These are phyloP conservation scores for Heterotilapia buettikoferi DNA, from an alignment of 2,113 vertebrate genomes.

Conservation along the genomic window DNA sequence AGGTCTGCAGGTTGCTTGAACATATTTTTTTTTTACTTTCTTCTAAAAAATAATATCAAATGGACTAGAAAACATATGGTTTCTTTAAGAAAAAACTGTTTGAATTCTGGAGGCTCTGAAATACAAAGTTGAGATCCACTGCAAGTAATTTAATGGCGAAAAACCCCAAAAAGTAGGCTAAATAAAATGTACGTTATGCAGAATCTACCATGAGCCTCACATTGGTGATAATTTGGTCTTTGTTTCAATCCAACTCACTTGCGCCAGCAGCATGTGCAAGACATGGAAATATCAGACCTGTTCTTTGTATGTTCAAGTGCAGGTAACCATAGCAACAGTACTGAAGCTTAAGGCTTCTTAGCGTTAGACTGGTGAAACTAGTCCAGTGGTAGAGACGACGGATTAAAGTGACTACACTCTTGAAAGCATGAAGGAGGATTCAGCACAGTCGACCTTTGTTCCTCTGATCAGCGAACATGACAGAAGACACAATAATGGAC, in stretches of 20 bases:
- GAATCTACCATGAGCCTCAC: not conserved
- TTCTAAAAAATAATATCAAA: not conserved
- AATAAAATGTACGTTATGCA: not conserved
- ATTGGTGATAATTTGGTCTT: not conserved
- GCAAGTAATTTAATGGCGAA: not conserved
- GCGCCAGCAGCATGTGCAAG: not conserved
- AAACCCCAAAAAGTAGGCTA: not conserved
- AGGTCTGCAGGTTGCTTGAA: not conserved
- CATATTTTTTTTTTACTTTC: not conserved
- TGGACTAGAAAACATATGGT: not conserved
- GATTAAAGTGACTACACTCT: not conserved
- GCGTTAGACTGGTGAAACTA: not conserved
- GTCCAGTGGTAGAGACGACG: not conserved
- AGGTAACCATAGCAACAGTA: slow-evolving; percentile 15
- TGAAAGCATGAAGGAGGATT: not conserved
- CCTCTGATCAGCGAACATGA: not conserved
- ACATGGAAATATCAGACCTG: not conserved
- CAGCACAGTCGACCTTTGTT: not conserved
- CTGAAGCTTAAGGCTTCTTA: not conserved
- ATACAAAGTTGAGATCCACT: not conserved
- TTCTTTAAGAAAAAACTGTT: not conserved
- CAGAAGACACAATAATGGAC: not conserved
- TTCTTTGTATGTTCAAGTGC: not conserved
- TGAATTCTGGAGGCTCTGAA: not conserved
- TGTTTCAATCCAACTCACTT: not conserved